phyloP scores from a whole-genome alignment of 2,113 vertebrate genomes.

The Butastur rufipennis region DNA sequence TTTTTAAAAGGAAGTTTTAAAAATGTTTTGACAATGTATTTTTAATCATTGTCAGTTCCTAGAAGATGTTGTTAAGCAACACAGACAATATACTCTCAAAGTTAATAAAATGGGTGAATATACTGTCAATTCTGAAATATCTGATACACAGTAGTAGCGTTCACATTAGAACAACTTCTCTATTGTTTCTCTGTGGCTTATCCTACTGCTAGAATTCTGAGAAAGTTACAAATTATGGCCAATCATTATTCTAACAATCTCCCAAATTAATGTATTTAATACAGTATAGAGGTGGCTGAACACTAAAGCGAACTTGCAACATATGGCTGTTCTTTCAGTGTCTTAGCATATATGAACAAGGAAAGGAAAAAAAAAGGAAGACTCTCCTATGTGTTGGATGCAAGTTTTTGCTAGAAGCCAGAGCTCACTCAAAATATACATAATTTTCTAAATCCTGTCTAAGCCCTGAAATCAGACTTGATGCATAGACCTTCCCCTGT shows the following conservation, averaged over 20 bases:
- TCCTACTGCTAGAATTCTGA: neutral
- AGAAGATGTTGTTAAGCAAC: neutral
- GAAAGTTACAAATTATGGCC: neutral
- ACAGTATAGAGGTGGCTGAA: neutral
- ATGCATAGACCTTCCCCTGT: neutral
- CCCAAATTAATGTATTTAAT: neutral
- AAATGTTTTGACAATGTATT: neutral
- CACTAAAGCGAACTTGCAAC: neutral
- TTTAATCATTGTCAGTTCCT: neutral
- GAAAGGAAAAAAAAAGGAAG: neutral
- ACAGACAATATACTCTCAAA: neutral
- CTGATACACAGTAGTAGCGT: fast-evolving
- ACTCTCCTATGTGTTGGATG: neutral
- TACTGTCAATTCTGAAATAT: neutral
- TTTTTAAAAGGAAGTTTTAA: neutral
- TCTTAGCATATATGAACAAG: neutral
- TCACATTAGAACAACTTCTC: neutral
- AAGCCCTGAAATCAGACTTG: neutral
- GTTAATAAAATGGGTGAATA: neutral
- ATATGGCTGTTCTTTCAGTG: neutral
- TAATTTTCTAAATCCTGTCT: neutral
- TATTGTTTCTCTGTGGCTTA: neutral
- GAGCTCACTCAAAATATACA: neutral
- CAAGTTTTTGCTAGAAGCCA: neutral
- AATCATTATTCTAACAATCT: neutral